Evolutionary conservation across 2,888 invertebrate species (phyloP).

Genomic region (Idaea straminata): DNA sequence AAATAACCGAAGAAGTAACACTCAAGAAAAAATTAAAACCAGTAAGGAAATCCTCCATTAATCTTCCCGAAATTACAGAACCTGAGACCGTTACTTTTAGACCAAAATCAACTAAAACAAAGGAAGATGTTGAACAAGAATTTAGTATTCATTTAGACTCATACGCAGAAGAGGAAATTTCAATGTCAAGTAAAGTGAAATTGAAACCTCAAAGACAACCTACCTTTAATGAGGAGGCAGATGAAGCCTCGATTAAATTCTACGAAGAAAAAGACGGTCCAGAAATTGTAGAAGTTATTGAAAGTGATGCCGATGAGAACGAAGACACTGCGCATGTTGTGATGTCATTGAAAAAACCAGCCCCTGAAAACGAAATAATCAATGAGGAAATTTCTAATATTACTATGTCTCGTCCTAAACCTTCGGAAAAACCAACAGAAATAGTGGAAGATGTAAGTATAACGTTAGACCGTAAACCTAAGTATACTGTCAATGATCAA

Average conservation of each 20-base stretch:
- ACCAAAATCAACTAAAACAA: conserved; percentile 87
- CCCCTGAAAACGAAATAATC: conserved; percentile 53
- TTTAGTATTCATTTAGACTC: conserved; percentile 92
- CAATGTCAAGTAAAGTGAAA: conserved; percentile 91
- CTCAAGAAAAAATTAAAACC: conserved; percentile 87
- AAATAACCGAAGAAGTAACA: conserved; percentile 82
- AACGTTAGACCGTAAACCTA: conserved; percentile 84
- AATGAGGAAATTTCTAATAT: conserved; percentile 65
- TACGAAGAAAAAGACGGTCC: conserved; percentile 73
- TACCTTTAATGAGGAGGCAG: conserved; percentile 88
- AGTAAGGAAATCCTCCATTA: conserved; percentile 82
- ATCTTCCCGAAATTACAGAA: conserved; percentile 86
- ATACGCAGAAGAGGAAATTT: conserved; percentile 93
- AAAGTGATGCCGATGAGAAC: conserved; percentile 70
- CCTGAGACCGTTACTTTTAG: conserved; percentile 90
- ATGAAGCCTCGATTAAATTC: conserved; percentile 86
- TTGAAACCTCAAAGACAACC: conserved; percentile 86
- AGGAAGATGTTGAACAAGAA: conserved; percentile 94
- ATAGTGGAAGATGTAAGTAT: conserved; percentile 82
- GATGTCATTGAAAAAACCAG: conserved; percentile 64
- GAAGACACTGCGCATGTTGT: conserved; percentile 59
- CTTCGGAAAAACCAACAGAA: conserved; percentile 64
- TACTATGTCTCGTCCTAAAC: conserved; percentile 56
- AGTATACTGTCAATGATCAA: conserved; percentile 83
- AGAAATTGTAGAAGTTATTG: conserved; percentile 70